phyloP scores from a whole-genome alignment of 2,797 vertebrate species.

The Megalops cyprinoides region DNA sequence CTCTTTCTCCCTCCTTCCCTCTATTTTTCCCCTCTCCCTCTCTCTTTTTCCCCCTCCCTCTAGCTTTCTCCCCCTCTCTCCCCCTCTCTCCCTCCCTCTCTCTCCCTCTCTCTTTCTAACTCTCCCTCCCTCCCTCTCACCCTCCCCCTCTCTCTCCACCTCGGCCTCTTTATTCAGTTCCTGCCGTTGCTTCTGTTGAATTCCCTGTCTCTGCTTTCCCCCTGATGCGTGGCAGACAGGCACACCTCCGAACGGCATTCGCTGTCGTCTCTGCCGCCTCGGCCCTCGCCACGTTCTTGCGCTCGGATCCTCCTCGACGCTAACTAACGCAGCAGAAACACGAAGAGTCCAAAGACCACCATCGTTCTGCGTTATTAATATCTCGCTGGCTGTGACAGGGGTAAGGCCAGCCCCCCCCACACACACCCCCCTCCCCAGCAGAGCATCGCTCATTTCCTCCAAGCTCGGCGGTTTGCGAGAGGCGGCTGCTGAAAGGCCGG shows the following conservation, averaged over 20 bases:
- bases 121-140: no score
- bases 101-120: background rate
- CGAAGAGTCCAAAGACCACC: background rate
- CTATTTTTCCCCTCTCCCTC: no score
- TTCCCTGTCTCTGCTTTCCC: background rate
- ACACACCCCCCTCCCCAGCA: no score
- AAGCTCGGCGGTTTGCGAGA: background rate
- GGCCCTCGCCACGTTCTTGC: background rate
- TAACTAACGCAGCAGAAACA: background rate
- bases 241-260: background rate
- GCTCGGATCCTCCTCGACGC: background rate
- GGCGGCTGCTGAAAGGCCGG: background rate
- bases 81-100: background rate
- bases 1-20: no score
- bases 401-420: background rate
- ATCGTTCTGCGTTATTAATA: background rate
- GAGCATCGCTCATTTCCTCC: no score
- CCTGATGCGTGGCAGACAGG: background rate
- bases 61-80: background rate
- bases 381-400: background rate
- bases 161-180: no score
- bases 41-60: no score
- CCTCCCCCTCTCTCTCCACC: no score
- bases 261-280: background rate
- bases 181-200: conserved; percentile 1